These are phyloP conservation scores for Drosophila hydei DNA, from an alignment of 1,140 invertebrate genomes.

Conservation along the genomic window DNA sequence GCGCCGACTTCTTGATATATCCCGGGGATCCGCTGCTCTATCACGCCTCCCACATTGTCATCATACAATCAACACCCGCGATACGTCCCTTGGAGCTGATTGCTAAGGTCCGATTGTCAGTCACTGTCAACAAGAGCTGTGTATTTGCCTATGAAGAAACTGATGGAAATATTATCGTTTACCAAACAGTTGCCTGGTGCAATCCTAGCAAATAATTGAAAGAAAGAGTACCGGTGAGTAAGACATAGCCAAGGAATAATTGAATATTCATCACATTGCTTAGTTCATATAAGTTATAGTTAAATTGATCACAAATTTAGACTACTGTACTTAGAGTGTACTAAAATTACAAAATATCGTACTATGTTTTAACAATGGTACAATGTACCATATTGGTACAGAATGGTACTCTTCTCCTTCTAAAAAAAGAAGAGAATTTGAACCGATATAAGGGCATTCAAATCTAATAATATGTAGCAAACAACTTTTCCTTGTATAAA, in stretches of 20 bases:
- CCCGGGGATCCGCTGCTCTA: slow-evolving; percentile 84
- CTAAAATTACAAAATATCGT: too few species aligned
- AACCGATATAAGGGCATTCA: too few species aligned
- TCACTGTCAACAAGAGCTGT: slow-evolving; percentile 78
- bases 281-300: not conserved
- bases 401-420: too few species aligned
- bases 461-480: too few species aligned
- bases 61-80: slow-evolving; percentile 50
- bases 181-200: slow-evolving; percentile 66
- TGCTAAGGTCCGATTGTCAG: slow-evolving; percentile 71
- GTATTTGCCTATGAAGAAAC: slow-evolving; percentile 52
- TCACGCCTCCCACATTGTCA: slow-evolving; percentile 81
- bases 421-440: too few species aligned
- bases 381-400: too few species aligned
- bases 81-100: slow-evolving; percentile 65
- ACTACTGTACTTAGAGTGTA: too few species aligned
- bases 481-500: too few species aligned
- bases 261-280: not conserved
- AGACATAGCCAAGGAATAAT: not conserved
- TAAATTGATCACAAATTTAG: not conserved
- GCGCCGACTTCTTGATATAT: slow-evolving; percentile 91
- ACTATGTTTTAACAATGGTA: too few species aligned
- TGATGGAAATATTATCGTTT: slow-evolving; percentile 33
- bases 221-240: slow-evolving; percentile 14
- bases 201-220: slow-evolving; percentile 49